Conservation (phyloP, 2,797 vertebrate species). For the Monodelphis domestica region DNA sequence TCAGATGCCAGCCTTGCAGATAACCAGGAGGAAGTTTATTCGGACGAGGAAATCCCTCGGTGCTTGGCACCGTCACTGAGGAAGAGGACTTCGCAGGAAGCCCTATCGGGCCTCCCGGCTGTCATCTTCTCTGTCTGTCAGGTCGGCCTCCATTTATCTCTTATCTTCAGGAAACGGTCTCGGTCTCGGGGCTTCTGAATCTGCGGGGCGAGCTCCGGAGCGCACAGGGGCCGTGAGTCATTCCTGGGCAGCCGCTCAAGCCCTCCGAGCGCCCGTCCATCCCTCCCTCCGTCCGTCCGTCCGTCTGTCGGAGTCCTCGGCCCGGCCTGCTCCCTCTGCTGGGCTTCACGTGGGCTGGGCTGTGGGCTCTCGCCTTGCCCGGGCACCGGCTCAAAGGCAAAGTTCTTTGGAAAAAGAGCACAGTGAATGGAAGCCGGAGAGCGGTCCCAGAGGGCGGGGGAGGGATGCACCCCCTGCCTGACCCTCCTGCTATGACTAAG, state of each 20-base stretch:
- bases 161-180: conserved; percentile 94
- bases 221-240: conserved; percentile 86
- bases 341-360: conserved; percentile 18
- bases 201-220: conserved; percentile 81
- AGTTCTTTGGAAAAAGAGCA: conserved; percentile 78
- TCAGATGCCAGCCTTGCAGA: conserved; percentile 82
- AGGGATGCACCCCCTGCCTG: conserved; percentile 75
- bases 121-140: conserved; percentile 78
- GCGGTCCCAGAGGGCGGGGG: conserved; percentile 61
- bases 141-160: conserved; percentile 84
- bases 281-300: not conserved
- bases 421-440: conserved; percentile 79
- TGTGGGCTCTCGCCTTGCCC: conserved; percentile 78
- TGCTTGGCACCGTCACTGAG: conserved; percentile 87
- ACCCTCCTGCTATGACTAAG: conserved; percentile 63
- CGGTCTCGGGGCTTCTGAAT: conserved; percentile 85
- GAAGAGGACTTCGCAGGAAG: conserved; percentile 83
- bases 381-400: conserved; percentile 80
- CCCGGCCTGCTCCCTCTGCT: conserved; percentile 12
- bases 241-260: conserved; percentile 82
- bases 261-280: conserved; percentile 55
- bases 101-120: conserved; percentile 77
- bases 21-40: conserved; percentile 86
- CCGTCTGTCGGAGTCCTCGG: not conserved
- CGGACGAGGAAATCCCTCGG: conserved; percentile 89